Conservation (phyloP, 2,797 vertebrate species). For the Anas bahamensis region DNA sequence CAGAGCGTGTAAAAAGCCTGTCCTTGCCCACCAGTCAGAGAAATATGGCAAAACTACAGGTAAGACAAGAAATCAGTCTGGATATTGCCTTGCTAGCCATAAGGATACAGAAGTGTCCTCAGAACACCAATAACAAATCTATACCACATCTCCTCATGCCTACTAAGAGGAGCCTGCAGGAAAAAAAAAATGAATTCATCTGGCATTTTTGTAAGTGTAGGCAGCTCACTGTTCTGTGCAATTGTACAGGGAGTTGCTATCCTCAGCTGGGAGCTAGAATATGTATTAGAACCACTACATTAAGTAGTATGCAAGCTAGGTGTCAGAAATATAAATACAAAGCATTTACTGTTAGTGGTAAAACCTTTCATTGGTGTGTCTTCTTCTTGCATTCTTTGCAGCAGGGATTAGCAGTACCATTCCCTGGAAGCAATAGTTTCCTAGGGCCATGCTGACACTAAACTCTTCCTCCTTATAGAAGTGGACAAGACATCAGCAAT, state of each 20-base stretch:
- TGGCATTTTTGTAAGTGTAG: not conserved
- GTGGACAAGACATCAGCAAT: not conserved
- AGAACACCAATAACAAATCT: not conserved
- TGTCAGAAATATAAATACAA: constrained; percentile 38
- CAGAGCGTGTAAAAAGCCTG: not conserved
- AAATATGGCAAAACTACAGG: not conserved
- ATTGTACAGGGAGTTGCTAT: not conserved
- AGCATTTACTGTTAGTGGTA: not conserved
- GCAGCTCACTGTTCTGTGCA: not conserved
- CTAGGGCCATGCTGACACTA: not conserved
- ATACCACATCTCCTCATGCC: not conserved
- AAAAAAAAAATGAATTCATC: constrained; percentile 7
- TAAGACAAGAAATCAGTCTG: not conserved
- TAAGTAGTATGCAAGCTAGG: not conserved
- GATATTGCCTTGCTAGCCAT: not conserved
- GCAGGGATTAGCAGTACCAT: not conserved
- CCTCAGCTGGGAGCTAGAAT: not conserved
- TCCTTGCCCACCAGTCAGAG: not conserved
- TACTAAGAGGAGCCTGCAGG: not conserved
- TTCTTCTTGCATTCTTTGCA: not conserved
- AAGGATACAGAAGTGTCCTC: not conserved
- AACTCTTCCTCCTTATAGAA: not conserved
- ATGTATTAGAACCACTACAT: not conserved
- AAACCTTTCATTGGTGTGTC: not conserved
- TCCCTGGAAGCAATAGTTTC: not conserved